Evolutionary conservation across 2,888 invertebrate species (phyloP), one percentile per base, ranked within the genome.

Genomic region (Allophyes oxyacanthae): DNA sequence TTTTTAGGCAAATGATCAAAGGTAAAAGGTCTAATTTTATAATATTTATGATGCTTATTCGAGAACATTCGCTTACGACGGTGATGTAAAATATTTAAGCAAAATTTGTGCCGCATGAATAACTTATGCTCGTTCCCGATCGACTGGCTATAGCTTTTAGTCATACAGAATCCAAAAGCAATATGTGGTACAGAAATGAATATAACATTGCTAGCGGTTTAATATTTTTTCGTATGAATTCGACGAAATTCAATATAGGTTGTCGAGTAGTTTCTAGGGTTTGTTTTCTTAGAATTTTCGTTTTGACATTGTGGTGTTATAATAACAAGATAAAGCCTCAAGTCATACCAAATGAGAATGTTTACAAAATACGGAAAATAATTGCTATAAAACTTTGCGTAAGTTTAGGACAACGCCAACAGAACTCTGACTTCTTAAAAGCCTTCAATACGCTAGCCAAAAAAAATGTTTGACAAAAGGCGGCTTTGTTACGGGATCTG

Each of bases 401-500:
- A 62, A 72, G 44, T 72, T 72, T 51, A 37, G 26, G 44, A 53
- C 43, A 55, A 28, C 44, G 32, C 37, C 33, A 53, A 20, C 42
- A 41, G 34, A 32, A 46, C 38, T 57, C 62, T 71, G 74, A 77
- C 70, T 67, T 74, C 45, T 66, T 69, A 61, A 68, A 66, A 74
- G 57, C 67, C 73, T 67, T 76, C 72, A 76, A 81, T 79, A 74
- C 57, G 75, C 41, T 65, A 57, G 50, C 72, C 74, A 72, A 82
- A 84, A 42, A 83, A 83, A 81, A 68, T 76, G 56, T 74, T 73
- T 78, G 70, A 79, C 81, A 86, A 84, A 85, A 80, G 78, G 70
- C 80, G 56, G 73, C 83, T 84, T 86, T 87, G 83, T 86, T 84
- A 75, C 75, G 67, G 72, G 67, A 75, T 72, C 75, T 72, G 81